Evolutionary conservation across 2,113 vertebrate species (phyloP), one percentile per base, ranked within the genome.

Genomic region (Myodes glareolus): DNA sequence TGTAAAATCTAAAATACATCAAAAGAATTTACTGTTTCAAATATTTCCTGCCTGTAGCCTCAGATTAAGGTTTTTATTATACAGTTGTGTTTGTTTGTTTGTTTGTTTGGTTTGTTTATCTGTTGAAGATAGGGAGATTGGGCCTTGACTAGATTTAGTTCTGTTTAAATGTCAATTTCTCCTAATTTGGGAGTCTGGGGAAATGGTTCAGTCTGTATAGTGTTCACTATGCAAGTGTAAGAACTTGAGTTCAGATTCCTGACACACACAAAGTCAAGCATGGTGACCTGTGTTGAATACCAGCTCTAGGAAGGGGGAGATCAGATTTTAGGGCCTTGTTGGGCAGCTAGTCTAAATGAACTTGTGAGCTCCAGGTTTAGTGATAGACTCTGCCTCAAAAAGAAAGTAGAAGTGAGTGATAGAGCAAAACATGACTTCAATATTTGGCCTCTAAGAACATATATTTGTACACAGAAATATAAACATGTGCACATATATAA

Each of bases 1-100:
- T 94, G 52, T 90, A 65, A 97, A 97, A 93, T 89, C 76, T 82
- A 86, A 52, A 87, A 42, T 50, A 86, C 23, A 94, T 63, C 61
- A 19, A 95, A 96, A 91, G 89, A 4, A 29, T 52, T 94, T 93
- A 29, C 65, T 86, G 1, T 72, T 95, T 63, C 88, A 94, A 81
- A 75, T 76, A 76, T 92, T 94, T 92, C 45, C 67, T 76, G 21
- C 72, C 76, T 89, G 55, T 47, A 39, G 61, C 23, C 13, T 87
- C 36, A 81, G 70, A 72, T 81, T 45, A 77, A 3, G 12, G 25
- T 78, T 13, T 88, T 17, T 70, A 72, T 70, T 65, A 8, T 39
- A 80, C 47, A 89, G 84, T 89, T 94, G 63, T 36, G 3, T n/a
- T 89, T 94, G 70, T 36, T 89, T 92, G 65, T 89, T 93, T 73